Percentiles rank a stretch among this genome's conserved stretches.
These are phyloP conservation scores for Oxystoma pomonae DNA, from an alignment of 2,888 invertebrate genomes.

Conservation along the genomic window DNA sequence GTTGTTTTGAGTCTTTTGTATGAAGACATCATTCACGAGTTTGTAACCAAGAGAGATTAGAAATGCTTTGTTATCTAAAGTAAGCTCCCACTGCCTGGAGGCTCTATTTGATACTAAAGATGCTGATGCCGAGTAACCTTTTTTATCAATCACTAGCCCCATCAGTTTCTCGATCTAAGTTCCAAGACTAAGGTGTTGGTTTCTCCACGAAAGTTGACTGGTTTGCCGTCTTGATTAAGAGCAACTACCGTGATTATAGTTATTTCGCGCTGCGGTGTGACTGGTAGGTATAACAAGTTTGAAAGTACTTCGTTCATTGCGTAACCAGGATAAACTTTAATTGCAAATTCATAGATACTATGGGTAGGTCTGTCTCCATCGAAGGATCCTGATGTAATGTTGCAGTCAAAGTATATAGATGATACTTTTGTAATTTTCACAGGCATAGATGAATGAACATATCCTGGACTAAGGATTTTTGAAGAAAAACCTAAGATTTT, in stretches of 20 bases:
- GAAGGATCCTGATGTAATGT: slow-evolving; percentile 9
- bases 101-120: not conserved
- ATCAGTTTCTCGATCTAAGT: slow-evolving; percentile 16
- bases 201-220: not conserved
- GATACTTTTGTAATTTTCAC: slow-evolving; percentile 14
- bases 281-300: slow-evolving; percentile 10
- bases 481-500: not conserved
- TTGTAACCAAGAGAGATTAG: slow-evolving; percentile 7
- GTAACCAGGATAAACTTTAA: slow-evolving; percentile 9
- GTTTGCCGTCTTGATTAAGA: not conserved
- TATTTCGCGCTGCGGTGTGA: slow-evolving; percentile 10
- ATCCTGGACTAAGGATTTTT: not conserved
- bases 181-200: slow-evolving; percentile 20
- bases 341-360: slow-evolving; percentile 4
- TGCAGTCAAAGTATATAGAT: slow-evolving; percentile 6
- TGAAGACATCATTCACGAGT: not conserved
- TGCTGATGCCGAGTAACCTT: not conserved
- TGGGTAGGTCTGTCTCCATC: slow-evolving; percentile 7
- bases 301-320: slow-evolving; percentile 1
- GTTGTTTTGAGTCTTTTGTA: not conserved
- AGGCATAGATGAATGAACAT: slow-evolving; percentile 4
- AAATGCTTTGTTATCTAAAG: not conserved
- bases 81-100: not conserved
- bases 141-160: not conserved
- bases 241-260: not conserved